A percentile compares a stretch with the other conserved stretches of the same genome.
Conservation (phyloP, 2,888 invertebrate species). For the Diabrotica balteata region DNA sequence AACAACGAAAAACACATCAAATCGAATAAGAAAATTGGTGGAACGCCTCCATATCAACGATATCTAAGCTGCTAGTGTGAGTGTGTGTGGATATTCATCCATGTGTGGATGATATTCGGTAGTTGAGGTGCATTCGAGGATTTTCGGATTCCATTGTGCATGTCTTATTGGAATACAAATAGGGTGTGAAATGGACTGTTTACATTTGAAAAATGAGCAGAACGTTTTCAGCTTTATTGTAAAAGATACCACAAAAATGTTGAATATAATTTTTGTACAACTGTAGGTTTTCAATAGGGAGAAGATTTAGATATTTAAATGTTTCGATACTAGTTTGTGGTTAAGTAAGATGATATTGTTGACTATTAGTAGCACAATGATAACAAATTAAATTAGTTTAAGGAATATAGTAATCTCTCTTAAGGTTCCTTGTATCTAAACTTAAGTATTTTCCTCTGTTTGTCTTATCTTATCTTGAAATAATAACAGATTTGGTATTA, state of each 20-base stretch:
- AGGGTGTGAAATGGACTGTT: slow-evolving; percentile 27
- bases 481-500: too few species aligned
- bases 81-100: slow-evolving; percentile 10
- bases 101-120: slow-evolving; percentile 21
- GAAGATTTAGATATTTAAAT: too few species aligned
- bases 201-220: slow-evolving; percentile 26
- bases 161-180: slow-evolving; percentile 30
- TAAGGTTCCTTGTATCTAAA: too few species aligned
- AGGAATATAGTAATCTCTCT: too few species aligned
- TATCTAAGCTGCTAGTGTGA: slow-evolving; percentile 1
- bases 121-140: slow-evolving; percentile 28
- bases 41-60: slow-evolving; percentile 5
- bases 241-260: neutral
- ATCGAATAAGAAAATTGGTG: slow-evolving; percentile 11
- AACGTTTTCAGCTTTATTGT: slow-evolving; percentile 3
- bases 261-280: neutral
- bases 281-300: too few species aligned
- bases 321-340: too few species aligned
- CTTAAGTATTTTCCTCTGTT: too few species aligned
- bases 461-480: too few species aligned
- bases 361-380: too few species aligned
- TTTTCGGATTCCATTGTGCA: slow-evolving; percentile 28
- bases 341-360: too few species aligned
- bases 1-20: neutral
- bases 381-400: too few species aligned